Evolutionary conservation across 2,888 invertebrate genomes (phyloP).

Genomic region (Acanthacorydalis orientalis): DNA sequence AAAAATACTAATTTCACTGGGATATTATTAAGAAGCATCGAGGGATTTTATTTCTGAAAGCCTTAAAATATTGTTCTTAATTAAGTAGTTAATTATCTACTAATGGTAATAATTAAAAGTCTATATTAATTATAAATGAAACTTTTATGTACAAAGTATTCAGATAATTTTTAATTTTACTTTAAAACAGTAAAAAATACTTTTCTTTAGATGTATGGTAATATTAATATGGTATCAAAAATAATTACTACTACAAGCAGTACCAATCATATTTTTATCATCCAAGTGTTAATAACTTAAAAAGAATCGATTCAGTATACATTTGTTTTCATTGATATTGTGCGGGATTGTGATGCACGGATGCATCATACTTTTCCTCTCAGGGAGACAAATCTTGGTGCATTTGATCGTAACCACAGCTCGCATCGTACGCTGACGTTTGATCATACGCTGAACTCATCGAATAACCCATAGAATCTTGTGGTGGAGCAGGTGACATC

Average conservation of each 20-base stretch:
- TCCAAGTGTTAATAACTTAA: background rate
- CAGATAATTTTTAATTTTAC: background rate
- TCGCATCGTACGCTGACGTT: constrained; percentile 73
- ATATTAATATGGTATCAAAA: background rate
- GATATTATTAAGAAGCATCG: no score
- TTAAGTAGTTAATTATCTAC: no score
- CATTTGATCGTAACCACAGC: constrained; percentile 85
- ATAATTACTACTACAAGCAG: no score
- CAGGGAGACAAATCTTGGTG: constrained; percentile 67
- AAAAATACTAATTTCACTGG: no score
- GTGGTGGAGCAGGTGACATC: constrained; percentile 87
- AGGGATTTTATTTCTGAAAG: no score
- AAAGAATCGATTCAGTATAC: constrained; percentile 2
- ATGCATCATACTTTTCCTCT: constrained; percentile 7
- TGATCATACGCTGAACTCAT: constrained; percentile 87
- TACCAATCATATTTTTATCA: background rate
- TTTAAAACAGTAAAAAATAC: constrained; percentile 5
- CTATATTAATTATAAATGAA: no score
- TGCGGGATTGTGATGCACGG: background rate
- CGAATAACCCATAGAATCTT: constrained; percentile 86
- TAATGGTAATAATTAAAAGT: no score
- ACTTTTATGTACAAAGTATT: no score
- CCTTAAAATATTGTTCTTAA: no score
- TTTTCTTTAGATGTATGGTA: constrained; percentile 4
- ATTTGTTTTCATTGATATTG: constrained; percentile 4